Evolutionary conservation across 2,113 vertebrate species (phyloP), one percentile per base, ranked within the genome.

Genomic region (Peromyscus polionotus): DNA sequence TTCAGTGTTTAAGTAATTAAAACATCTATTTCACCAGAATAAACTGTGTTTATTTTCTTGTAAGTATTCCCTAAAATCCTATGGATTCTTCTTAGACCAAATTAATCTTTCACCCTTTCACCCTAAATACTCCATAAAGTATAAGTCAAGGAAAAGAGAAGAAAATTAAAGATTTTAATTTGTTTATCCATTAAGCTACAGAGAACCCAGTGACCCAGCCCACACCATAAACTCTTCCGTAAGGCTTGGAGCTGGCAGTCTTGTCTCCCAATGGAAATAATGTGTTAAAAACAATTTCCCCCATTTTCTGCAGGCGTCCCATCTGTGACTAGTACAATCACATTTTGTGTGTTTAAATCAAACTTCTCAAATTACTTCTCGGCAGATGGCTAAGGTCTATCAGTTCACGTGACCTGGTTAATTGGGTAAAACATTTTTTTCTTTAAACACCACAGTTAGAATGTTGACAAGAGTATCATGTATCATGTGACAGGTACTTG

Each of bases 351-450:
- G 42, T 95, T 97, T 95, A 97, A 97, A 91, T 28, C 59, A 84
- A 95, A 94, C 85, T 96, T 96, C 94, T 98, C 96, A 97, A 96
- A 95, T 98, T 97, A 96, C 97, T 79, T 96, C 61, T 94, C 0
- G 0, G 94, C 97, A 98, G 97, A 96, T 97, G 97, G 96, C 92
- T 88, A 96, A 96, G 65, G 75, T 95, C 79, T 95, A 95, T 85
- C 76, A 94, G 45, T 93, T 96, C 93, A 94, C 70, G 31, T 92
- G 95, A 79, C 80, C 88, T 96, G 67, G 88, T 19, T 98, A 97
- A 98, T 97, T 96, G 72, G 90, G 88, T 86, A 96, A 95, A 93
- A 91, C 61, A 81, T 86, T 86, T 88, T 90, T 90, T 84, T 87
- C 33, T 75, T 80, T 39, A 96, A 97, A 95, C 92, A 75, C 83